These are phyloP conservation scores for Micromys minutus DNA, from an alignment of 2,113 vertebrate species.

Conservation along the genomic window DNA sequence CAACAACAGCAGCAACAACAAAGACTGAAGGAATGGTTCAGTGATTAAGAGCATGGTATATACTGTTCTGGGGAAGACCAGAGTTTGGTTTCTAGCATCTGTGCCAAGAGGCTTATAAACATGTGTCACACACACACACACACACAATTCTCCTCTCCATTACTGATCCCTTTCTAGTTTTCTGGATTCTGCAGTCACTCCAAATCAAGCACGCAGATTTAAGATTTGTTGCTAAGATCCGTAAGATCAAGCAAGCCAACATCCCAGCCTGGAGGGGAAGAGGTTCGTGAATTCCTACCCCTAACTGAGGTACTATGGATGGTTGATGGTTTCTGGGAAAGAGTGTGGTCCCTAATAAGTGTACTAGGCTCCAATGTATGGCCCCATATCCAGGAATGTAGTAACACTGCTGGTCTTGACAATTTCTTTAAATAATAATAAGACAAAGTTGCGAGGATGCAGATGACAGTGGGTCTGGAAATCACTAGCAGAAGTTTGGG, in stretches of 20 bases:
- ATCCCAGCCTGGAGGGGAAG: neutral
- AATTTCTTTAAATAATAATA: neutral
- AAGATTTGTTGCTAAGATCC: neutral
- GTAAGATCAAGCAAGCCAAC: neutral
- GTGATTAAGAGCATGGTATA: neutral
- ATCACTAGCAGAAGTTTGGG: neutral
- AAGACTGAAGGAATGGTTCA: neutral
- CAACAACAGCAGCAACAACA: neutral
- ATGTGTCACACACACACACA: neutral
- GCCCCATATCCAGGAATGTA: neutral
- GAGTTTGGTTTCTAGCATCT: neutral
- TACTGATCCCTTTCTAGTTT: neutral
- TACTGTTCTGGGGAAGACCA: neutral
- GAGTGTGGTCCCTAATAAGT: neutral
- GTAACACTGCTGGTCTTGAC: neutral
- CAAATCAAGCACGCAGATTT: neutral
- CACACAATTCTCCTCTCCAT: neutral
- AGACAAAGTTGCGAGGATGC: neutral
- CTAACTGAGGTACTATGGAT: neutral
- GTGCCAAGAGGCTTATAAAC: neutral
- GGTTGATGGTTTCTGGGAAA: neutral
- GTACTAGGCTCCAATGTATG: neutral
- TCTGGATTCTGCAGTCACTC: neutral
- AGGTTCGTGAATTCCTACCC: neutral
- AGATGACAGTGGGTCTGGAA: neutral